phyloP scores from a whole-genome alignment of 2,113 vertebrate species.

The Apteryx owenii region DNA sequence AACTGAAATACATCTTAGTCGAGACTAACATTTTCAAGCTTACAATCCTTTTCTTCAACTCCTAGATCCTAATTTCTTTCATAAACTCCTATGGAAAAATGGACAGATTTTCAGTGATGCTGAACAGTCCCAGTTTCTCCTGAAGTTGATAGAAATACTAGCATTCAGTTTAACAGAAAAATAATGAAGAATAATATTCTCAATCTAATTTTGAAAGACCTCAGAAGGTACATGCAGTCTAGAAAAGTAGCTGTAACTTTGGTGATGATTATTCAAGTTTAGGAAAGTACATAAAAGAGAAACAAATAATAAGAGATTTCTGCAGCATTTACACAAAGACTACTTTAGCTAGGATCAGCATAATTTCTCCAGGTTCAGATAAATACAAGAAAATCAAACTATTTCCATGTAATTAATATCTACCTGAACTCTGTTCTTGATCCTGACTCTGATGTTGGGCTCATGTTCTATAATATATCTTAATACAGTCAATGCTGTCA shows the following conservation, averaged over 20 bases:
- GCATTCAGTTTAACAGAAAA: background rate
- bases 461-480: background rate
- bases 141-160: background rate
- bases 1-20: background rate
- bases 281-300: background rate
- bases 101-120: background rate
- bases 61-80: background rate
- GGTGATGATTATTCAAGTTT: background rate
- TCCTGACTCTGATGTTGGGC: background rate
- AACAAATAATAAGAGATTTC: background rate
- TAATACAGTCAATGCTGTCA: background rate
- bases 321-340: background rate
- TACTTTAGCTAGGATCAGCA: background rate
- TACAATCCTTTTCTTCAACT: background rate
- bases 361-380: background rate
- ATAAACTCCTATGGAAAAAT: background rate
- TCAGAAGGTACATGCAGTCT: accelerated
- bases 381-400: background rate
- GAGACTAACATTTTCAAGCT: background rate
- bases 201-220: background rate
- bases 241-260: background rate
- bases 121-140: background rate
- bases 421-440: background rate
- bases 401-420: background rate
- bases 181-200: background rate